Conservation (phyloP, 2,888 invertebrate genomes). For the Eulithis prunata region DNA sequence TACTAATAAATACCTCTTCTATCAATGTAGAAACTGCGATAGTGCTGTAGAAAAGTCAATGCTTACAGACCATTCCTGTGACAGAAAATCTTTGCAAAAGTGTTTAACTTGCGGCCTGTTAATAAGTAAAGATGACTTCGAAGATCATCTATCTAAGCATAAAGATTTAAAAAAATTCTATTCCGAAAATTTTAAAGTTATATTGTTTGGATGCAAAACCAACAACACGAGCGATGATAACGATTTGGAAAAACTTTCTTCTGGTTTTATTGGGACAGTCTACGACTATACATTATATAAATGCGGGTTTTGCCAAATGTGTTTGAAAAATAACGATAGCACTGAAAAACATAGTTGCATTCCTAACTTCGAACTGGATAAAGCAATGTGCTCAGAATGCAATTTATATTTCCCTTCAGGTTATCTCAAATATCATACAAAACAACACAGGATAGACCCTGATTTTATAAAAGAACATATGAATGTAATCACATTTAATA, state of each 20-base stretch:
- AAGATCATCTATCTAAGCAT: constrained; percentile 59
- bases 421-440: constrained; percentile 55
- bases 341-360: constrained; percentile 56
- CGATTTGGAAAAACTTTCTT: constrained; percentile 15
- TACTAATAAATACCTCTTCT: constrained; percentile 53
- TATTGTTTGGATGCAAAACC: constrained; percentile 56
- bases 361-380: constrained; percentile 41
- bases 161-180: constrained; percentile 52
- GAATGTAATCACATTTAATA: constrained; percentile 51
- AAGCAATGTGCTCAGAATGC: constrained; percentile 59
- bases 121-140: constrained; percentile 49
- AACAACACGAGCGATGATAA: constrained; percentile 21
- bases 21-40: constrained; percentile 67
- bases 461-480: constrained; percentile 59
- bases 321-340: constrained; percentile 47
- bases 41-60: constrained; percentile 54
- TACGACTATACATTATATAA: constrained; percentile 64
- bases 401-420: constrained; percentile 54
- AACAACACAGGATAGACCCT: constrained; percentile 57
- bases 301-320: constrained; percentile 62
- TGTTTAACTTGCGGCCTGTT: constrained; percentile 63
- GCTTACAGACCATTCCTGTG: constrained; percentile 52
- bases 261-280: constrained; percentile 56
- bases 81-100: constrained; percentile 46
- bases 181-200: constrained; percentile 58